Evolutionary conservation across 2,888 invertebrate species (phyloP).

Genomic region (Melanostoma scalare): DNA sequence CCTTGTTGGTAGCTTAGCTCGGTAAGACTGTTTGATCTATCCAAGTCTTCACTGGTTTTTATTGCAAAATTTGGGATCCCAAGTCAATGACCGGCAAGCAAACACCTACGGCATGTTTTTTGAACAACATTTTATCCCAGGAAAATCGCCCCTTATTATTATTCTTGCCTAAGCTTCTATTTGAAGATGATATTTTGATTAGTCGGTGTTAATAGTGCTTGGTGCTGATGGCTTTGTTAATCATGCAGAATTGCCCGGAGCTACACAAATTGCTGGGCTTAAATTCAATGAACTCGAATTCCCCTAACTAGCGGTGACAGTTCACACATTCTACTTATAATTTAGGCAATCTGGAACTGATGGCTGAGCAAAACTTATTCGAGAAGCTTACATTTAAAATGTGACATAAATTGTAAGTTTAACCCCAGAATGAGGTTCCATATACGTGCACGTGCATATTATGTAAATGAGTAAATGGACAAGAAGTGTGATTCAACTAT

Average conservation of each 20-base stretch:
- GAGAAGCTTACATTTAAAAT: too few relatives aligned
- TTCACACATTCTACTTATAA: neutral
- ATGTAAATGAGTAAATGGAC: too few relatives aligned
- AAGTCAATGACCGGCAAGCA: conserved; percentile 55
- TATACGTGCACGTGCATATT: too few relatives aligned
- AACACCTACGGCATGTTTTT: neutral
- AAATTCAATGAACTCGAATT: conserved; percentile 27
- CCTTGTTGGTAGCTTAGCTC: conserved; percentile 78
- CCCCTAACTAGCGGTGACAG: conserved; percentile 13
- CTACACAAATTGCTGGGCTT: neutral
- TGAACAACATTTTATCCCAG: neutral
- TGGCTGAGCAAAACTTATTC: too few relatives aligned
- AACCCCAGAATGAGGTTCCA: too few relatives aligned
- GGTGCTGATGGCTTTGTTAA: conserved; percentile 6
- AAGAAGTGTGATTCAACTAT: too few relatives aligned
- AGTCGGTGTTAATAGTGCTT: conserved; percentile 14
- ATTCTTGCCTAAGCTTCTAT: conserved; percentile 24
- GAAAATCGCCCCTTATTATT: conserved; percentile 15
- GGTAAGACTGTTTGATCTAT: conserved; percentile 77
- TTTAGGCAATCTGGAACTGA: too few relatives aligned
- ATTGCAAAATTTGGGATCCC: conserved; percentile 53
- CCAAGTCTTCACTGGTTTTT: conserved; percentile 51
- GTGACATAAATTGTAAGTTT: too few relatives aligned
- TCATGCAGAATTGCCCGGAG: conserved; percentile 25
- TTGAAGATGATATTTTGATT: conserved; percentile 4